These are phyloP conservation scores for Antechinus flavipes DNA, from an alignment of 2,113 vertebrate genomes.

Conservation along the genomic window DNA sequence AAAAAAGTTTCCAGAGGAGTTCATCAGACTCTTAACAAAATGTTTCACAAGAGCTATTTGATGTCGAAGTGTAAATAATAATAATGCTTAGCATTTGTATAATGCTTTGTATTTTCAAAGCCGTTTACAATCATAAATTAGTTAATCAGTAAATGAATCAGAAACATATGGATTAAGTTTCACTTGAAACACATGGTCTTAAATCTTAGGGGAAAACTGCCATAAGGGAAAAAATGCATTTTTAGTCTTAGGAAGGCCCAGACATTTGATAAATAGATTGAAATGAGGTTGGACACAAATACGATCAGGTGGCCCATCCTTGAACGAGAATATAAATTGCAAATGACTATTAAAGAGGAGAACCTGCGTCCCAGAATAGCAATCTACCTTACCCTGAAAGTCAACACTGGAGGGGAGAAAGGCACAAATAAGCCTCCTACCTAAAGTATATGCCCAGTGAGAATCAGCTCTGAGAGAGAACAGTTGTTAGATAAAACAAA, in stretches of 20 bases:
- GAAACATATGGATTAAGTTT: slow-evolving; percentile 59
- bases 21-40: slow-evolving; percentile 3
- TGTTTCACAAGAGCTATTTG: slow-evolving; percentile 66
- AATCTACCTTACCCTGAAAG: not conserved
- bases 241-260: not conserved
- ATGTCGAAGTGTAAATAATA: slow-evolving; percentile 40
- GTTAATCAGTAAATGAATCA: slow-evolving; percentile 52
- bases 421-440: slow-evolving; percentile 33
- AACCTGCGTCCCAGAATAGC: slow-evolving; percentile 55
- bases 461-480: slow-evolving; percentile 71
- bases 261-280: slow-evolving; percentile 30
- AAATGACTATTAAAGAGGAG: not conserved
- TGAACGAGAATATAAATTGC: slow-evolving; percentile 53
- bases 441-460: slow-evolving; percentile 40
- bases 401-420: slow-evolving; percentile 26
- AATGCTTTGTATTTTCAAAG: slow-evolving; percentile 59
- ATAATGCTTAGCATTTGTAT: not conserved
- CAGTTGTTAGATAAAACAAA: not conserved
- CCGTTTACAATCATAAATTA: slow-evolving; percentile 37
- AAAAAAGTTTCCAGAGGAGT: slow-evolving; percentile 24
- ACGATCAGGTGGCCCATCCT: slow-evolving; percentile 20
- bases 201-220: slow-evolving; percentile 59
- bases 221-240: slow-evolving; percentile 49
- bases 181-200: slow-evolving; percentile 38
- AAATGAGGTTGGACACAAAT: not conserved